These are phyloP conservation scores for Idaea straminata DNA, from an alignment of 2,888 invertebrate genomes.

Conservation along the genomic window DNA sequence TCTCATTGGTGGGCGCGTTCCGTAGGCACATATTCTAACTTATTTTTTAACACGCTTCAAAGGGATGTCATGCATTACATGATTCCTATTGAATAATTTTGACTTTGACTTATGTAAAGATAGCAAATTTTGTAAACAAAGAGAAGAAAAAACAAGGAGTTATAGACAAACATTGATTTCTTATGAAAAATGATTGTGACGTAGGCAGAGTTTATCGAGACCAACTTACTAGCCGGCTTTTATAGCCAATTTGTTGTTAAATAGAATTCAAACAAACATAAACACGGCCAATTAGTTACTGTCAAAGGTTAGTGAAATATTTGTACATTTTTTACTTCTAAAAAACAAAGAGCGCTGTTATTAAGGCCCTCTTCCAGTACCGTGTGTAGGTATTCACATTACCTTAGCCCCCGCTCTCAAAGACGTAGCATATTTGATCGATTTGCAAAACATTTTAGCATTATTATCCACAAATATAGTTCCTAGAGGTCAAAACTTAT, in stretches of 20 bases:
- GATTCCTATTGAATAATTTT: too few relatives aligned
- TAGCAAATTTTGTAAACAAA: not conserved
- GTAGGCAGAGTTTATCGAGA: not conserved
- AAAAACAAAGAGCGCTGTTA: not conserved
- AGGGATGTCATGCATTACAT: too few relatives aligned
- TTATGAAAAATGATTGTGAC: not conserved
- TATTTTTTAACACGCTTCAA: too few relatives aligned
- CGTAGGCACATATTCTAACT: too few relatives aligned
- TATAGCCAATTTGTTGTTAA: not conserved
- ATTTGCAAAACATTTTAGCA: too few relatives aligned
- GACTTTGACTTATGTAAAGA: not conserved
- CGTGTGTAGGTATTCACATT: too few relatives aligned
- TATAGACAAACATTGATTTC: not conserved
- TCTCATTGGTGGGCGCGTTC: too few relatives aligned
- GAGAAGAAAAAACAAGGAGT: not conserved
- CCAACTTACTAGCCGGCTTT: slow-evolving; percentile 3
- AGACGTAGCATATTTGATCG: too few relatives aligned
- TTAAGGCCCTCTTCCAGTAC: too few relatives aligned
- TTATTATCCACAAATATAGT: too few relatives aligned
- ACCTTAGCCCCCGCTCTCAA: too few relatives aligned
- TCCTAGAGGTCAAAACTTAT: too few relatives aligned
- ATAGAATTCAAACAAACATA: not conserved
- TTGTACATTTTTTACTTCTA: not conserved
- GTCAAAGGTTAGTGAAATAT: not conserved
- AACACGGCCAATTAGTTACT: not conserved